These are phyloP conservation scores for Pterocles burchelli DNA, from an alignment of 2,113 vertebrate genomes.

Conservation along the genomic window DNA sequence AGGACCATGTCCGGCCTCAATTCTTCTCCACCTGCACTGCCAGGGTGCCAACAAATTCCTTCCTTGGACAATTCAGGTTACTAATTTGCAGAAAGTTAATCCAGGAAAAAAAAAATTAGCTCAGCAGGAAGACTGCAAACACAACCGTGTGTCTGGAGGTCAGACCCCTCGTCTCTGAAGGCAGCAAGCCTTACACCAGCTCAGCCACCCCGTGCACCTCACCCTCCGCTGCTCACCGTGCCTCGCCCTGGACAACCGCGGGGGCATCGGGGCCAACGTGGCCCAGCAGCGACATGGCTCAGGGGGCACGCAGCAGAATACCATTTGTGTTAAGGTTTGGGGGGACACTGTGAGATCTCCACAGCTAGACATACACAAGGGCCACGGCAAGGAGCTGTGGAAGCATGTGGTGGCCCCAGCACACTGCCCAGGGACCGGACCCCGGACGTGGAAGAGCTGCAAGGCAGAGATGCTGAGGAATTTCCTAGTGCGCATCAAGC, in stretches of 20 bases:
- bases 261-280: accelerated
- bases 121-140: not conserved
- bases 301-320: not conserved
- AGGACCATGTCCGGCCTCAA: not conserved
- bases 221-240: not conserved
- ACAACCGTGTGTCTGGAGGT: not conserved
- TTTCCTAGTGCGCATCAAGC: not conserved
- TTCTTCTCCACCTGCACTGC: not conserved
- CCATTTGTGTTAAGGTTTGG: not conserved
- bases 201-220: not conserved
- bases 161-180: not conserved
- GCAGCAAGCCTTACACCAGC: not conserved
- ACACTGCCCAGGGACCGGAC: not conserved
- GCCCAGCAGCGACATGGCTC: not conserved
- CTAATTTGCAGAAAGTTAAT: not conserved
- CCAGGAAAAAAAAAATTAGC: not conserved
- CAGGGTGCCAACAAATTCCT: not conserved
- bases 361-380: not conserved
- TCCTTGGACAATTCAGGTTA: not conserved
- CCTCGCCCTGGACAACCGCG: accelerated
- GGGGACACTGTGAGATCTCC: not conserved
- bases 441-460: accelerated
- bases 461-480: not conserved
- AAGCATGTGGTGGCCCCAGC: not conserved
- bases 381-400: not conserved